These are phyloP conservation scores for Brachionus paranguensis DNA, from an alignment of 1,140 invertebrate species.

Conservation along the genomic window DNA sequence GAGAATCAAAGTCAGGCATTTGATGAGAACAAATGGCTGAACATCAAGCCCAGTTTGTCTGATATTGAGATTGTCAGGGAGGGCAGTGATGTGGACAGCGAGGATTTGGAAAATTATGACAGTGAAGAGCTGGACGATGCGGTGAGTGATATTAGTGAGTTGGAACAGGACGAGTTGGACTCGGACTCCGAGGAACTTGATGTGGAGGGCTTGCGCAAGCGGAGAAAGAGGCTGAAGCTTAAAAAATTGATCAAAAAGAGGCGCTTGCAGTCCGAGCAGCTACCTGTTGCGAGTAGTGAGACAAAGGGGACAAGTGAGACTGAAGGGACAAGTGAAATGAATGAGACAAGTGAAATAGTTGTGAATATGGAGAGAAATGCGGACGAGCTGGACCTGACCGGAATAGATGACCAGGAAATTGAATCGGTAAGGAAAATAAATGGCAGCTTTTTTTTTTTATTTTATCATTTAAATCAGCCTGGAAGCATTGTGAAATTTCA, in stretches of 20 bases:
- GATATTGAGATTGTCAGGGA: not conserved
- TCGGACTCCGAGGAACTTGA: not conserved
- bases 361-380: not conserved
- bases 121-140: not conserved
- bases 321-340: too few relatives aligned
- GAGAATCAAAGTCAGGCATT: not conserved
- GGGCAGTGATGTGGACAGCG: not conserved
- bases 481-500: too few relatives aligned
- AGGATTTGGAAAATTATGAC: not conserved
- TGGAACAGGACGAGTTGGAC: not conserved
- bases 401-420: constrained; percentile 79
- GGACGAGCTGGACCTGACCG: constrained; percentile 70
- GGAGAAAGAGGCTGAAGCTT: not conserved
- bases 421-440: constrained; percentile 58
- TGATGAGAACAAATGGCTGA: not conserved
- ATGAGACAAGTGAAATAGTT: too few relatives aligned
- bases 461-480: not conserved
- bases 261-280: not conserved
- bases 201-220: not conserved
- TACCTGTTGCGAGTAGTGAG: too few relatives aligned
- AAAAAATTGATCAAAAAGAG: constrained; percentile 13
- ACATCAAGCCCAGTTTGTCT: constrained; percentile 1
- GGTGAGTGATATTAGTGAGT: not conserved
- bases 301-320: too few relatives aligned
- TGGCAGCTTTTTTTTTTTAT: not conserved